Percentiles rank a stretch among this genome's conserved stretches.
Evolutionary conservation across 2,113 vertebrate species (phyloP).

Genomic region (Argyrosomus japonicus): DNA sequence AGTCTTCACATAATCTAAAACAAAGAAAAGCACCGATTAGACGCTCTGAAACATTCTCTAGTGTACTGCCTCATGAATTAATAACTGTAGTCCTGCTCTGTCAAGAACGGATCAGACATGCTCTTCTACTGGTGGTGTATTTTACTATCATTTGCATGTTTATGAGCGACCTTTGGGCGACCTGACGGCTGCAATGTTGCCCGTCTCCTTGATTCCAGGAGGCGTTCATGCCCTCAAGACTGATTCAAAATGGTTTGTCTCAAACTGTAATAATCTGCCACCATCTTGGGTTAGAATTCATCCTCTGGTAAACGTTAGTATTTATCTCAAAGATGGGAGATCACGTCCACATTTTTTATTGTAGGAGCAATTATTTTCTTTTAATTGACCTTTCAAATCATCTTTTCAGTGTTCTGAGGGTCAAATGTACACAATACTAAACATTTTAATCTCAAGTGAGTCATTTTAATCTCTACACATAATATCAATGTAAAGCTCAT

Average conservation of each 20-base stretch:
- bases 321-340: no score
- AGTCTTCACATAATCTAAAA: slow-evolving; percentile 90
- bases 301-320: no score
- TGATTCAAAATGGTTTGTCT: background rate
- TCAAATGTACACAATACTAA: background rate
- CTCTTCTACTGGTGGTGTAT: background rate
- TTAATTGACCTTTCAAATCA: background rate
- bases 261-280: no score
- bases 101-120: background rate
- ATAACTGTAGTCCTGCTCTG: no score
- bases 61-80: no score
- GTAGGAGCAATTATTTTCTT: background rate
- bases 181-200: background rate
- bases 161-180: no score
- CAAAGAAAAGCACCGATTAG: background rate
- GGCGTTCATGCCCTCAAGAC: background rate
- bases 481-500: slow-evolving; percentile 40
- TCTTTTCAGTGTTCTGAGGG: background rate
- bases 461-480: background rate
- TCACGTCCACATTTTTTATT: no score
- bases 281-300: no score
- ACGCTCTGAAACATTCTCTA: no score
- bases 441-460: background rate
- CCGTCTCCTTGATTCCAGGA: no score
- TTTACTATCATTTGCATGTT: background rate